Base-by-base conservation (phyloP, 2,888 invertebrate genomes). In the Sinohyriopsis cumingii region DNA sequence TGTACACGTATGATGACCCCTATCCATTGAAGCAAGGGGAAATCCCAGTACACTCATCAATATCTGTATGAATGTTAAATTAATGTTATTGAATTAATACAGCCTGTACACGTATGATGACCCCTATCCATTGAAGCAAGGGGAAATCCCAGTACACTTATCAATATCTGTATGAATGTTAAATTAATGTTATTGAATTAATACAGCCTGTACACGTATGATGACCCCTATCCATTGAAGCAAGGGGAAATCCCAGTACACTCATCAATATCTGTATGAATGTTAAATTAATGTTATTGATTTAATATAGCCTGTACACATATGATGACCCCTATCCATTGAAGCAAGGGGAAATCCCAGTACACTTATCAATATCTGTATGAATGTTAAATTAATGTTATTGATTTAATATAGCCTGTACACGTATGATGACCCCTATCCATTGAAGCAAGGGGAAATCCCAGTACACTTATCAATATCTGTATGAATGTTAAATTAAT, bases 291-390 rank as follows among this genome's bases (percentile, higher is more conserved):
- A 45, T 45, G 1, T 33, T 33, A 7, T 7, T 33, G 33, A 33
- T 33, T 33, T 33, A 9, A 33, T 33, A 33, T 1, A 33, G 33
- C 33, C 33, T 33, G 33, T 9, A 7, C 33, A 7, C 1, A 7
- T 33, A 28, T 28, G 28, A 28, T 28, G 28, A 28, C 28, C 28
- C 28, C 0, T 28, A 28, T 54, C 74, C 77, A 70, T 70, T 61
- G 15, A 65, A 45, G 64, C 77, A 74, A 7, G 59, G 67, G 59
- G 55, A 55, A n/a, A 25, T 15, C 18, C 54, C 20, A 18, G 60
- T 25, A 69, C 73, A 76, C 63, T 76, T 73, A 65, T 76, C 62
- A n/a, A 73, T 59, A 67, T 76, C 76, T 75, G 54, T 18, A 59
- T 55, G 9, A 9, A n/a, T 54, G 55, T 7, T 20, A 18, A 63